Conservation (phyloP, 2,113 vertebrate species). For the Patagioenas fasciata region DNA sequence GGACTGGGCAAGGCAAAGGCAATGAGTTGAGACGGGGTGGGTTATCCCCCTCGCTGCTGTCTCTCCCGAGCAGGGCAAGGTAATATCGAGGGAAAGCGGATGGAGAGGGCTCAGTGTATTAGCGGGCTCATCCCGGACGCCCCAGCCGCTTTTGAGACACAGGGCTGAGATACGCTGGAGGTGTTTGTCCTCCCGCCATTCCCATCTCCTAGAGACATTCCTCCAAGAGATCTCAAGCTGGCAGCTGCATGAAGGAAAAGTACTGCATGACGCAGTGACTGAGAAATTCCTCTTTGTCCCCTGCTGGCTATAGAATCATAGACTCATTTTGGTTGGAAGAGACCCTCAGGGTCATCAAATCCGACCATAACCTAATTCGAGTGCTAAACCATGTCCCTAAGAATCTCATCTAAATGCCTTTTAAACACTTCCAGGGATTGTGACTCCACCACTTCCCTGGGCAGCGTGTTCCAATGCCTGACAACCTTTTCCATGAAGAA, state of each 20-base stretch:
- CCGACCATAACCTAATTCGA: no score
- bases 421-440: no score
- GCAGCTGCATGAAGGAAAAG: not conserved
- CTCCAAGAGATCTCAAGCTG: not conserved
- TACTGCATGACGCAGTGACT: no score
- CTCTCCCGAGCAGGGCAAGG: not conserved
- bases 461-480: no score
- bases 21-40: not conserved
- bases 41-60: not conserved
- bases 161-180: rapidly evolving
- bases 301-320: not conserved
- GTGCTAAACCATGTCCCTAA: no score
- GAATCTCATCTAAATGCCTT: no score
- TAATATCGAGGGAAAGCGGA: not conserved
- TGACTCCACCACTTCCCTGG: no score
- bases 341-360: no score
- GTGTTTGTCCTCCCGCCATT: not conserved
- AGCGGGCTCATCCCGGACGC: not conserved
- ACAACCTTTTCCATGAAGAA: no score
- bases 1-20: not conserved
- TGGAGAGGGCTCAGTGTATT: not conserved
- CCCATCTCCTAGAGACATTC: not conserved
- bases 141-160: not conserved
- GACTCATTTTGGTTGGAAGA: no score
- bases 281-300: not conserved